A percentile compares a stretch with the other conserved stretches of the same genome.
Conservation (phyloP, 2,888 invertebrate genomes). For the Loripinus fragilis region DNA sequence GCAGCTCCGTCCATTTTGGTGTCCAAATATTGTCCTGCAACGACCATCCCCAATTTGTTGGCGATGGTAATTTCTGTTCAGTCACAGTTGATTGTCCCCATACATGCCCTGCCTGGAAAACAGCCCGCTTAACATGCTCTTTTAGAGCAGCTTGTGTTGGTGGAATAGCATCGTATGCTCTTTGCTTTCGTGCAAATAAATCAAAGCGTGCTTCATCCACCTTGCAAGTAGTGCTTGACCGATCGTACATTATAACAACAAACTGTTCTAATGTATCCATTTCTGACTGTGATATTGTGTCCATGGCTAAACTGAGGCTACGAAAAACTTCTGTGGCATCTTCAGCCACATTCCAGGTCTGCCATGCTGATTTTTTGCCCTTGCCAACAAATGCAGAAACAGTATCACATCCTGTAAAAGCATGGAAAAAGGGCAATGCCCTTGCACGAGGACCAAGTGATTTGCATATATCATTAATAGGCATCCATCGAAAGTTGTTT, state of each 20-base stretch:
- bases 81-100: neutral
- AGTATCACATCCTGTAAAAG: conserved; percentile 62
- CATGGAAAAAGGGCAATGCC: conserved; percentile 55
- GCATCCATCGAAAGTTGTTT: conserved; percentile 1
- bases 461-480: conserved; percentile 13
- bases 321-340: conserved; percentile 42
- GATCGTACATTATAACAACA: conserved; percentile 42
- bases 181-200: conserved; percentile 60
- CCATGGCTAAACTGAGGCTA: conserved; percentile 7
- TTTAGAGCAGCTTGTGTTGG: neutral
- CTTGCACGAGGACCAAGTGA: neutral
- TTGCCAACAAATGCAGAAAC: conserved; percentile 55
- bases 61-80: neutral
- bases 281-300: neutral
- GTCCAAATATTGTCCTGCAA: neutral
- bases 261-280: neutral
- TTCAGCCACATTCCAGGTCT: conserved; percentile 51
- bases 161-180: conserved; percentile 7
- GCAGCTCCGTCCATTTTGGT: neutral
- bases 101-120: neutral
- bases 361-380: conserved; percentile 57
- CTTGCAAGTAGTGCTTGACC: conserved; percentile 36
- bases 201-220: conserved; percentile 54
- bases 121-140: neutral
- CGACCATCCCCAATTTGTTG: neutral